Evolutionary conservation across 2,888 invertebrate genomes (phyloP), one percentile per base, ranked within the genome.

Genomic region (Acronicta aceris): DNA sequence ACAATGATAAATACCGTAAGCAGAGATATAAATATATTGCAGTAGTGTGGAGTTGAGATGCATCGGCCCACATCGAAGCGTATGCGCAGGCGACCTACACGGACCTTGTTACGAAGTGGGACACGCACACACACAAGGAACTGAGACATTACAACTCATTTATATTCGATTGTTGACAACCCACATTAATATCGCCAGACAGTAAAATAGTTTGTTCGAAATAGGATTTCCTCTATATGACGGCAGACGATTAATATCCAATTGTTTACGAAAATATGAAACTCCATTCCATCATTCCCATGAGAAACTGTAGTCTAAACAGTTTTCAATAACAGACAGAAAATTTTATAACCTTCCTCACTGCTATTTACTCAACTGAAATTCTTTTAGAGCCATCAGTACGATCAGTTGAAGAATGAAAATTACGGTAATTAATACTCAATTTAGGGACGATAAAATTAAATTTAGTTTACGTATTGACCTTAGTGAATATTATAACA

Each of bases 81-180:
- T 59, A 61, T 62, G 74, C 76, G 71, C 64, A 56, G 36, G 64
- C 85, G 86, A 86, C 88, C 87, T 84, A 89, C 85, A 89, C 89
- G 88, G 89, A 90, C 87, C 82, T 89, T 78, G 83, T 76, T 77
- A 78, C 78, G 82, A 87, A 84, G 86, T 89, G 77, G 89, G 81
- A 81, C 89, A 82, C 79, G 65, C 76, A 71, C 76, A 82, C 80
- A 74, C 65, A 77, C 63, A 47, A 59, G 51, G 49, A 48, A 65
- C 59, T 56, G 52, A 65, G 60, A 61, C 65, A 57, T 42, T 57
- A 64, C 58, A 42, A 49, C 49, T 63, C 53, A 71, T 74, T 78
- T 68, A 78, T 67, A 74, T 74, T 77, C 74, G 68, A 66, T 70
- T 63, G 69, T 71, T 60, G 66, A 70, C 69, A 70, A 75, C 63